Base-by-base conservation (phyloP, 2,797 vertebrate species). In the Acomys russatus region DNA sequence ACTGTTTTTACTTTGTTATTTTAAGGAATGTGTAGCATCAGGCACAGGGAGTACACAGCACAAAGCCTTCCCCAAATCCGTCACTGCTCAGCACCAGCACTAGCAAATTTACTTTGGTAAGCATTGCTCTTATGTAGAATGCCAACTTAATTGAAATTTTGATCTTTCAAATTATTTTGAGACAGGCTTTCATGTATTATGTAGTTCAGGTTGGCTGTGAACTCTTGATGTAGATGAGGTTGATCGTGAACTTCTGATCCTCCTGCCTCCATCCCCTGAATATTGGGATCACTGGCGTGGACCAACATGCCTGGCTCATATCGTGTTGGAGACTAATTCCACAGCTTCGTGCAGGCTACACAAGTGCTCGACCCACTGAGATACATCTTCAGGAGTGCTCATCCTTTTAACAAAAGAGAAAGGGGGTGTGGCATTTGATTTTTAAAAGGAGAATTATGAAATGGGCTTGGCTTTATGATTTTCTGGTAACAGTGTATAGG, bases 351-450 rank as follows among this genome's bases (percentile, higher is more conserved):
- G 14, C 23, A 87, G 7, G 66, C 4, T 56, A 87, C 33, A 15
- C 20, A 56, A 71, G 35, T 35, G 14, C 15, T 38, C 22, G 35
- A 54, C 33, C 1, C 3, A 38, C 3, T 56, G 22, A 56, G 51
- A 71, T 38, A 28, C 23, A 87, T 71, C 33, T 71, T 14, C 68
- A 71, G 51, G 68, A 23, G 7, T 35, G 35, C 51, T 56, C 28
- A 12, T 7, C 12, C 0, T 54, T 51, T 85, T 84, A 66, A 49
- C 38, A 15, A 10, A 20, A 20, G n/a, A 1, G 25, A 2, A 18
- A 0, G 1, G 38, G 3, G 9, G 18, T 2, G 38, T 30, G 12
- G 28, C 10, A 78, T n/a, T 9, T 33, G 33, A 2, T 38, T 83
- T 86, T 76, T 88, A 20, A 54, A 25, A 35, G 8, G 9, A 5